Base-by-base conservation (phyloP, 2,888 invertebrate species). In the Euplexia lucipara region DNA sequence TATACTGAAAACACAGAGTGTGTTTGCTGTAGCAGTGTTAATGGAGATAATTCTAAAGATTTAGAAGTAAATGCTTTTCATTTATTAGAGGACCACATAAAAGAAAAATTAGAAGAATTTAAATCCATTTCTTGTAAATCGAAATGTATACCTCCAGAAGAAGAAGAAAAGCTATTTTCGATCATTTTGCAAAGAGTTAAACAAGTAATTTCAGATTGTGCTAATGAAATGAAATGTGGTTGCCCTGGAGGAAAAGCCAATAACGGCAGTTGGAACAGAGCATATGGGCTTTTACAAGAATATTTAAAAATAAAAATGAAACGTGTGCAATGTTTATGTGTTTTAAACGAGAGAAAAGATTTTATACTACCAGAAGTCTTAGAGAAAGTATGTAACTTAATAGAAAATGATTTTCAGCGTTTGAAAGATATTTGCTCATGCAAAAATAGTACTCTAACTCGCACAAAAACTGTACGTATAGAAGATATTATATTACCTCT, bases 261-360 rank as follows among this genome's bases (percentile, higher is more conserved):
- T 18, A 82, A 86, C 60, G 90, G 87, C n/a, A 92, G 89, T 79
- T 95, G 93, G 92, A 88, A 89, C 18, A 88, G 94, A 77, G 94
- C 92, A 1, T 92, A 92, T 65, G 86, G 86, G 47, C 83, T 95
- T 75, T 81, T 95, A 57, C 90, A 93, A 84, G 95, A 95, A 83
- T 95, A 95, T 85, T 85, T 95, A 45, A 92, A 91, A 85, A 85
- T 88, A 1, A 95, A 95, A 91, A 89, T 95, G 22, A 88, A 91
- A 68, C 89, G 88, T 48, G 89, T 90, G 12, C 86, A 92, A 68
- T 93, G 93, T 76, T 70, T 83, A 35, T 92, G 92, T 80, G 61
- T 81, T 48, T 72, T 75, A 45, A 81, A 84, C 18, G 75, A 86
- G 41, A 82, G 75, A 56, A 86, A 86, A 70, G 78, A 87, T 16